These are phyloP conservation scores for Perodicticus potto DNA, from an alignment of 2,797 vertebrate genomes.

Conservation along the genomic window DNA sequence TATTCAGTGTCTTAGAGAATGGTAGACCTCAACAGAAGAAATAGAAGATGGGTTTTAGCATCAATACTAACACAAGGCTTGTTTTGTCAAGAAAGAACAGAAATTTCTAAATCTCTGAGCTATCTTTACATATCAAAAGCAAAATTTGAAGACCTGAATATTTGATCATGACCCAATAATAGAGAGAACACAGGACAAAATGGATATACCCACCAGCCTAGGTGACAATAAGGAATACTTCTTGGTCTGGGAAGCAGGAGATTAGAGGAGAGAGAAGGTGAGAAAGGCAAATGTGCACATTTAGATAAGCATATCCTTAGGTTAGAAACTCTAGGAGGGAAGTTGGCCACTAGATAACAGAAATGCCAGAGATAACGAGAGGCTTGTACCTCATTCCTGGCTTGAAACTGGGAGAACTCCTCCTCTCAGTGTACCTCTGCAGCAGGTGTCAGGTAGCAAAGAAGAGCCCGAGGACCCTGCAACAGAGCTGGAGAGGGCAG, in stretches of 20 bases:
- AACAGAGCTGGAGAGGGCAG: not conserved
- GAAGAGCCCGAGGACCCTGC: not conserved
- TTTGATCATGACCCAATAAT: not conserved
- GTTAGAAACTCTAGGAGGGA: not conserved
- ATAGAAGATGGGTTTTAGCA: not conserved
- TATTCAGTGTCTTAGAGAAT: not conserved
- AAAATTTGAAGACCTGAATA: not conserved
- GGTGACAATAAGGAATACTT: not conserved
- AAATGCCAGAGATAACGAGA: not conserved
- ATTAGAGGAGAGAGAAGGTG: not conserved
- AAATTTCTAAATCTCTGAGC: not conserved
- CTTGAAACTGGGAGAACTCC: not conserved
- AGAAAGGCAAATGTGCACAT: no score
- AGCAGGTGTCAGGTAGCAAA: not conserved
- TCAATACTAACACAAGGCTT: not conserved
- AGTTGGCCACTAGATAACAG: not conserved
- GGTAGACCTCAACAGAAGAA: not conserved
- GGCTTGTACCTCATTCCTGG: not conserved
- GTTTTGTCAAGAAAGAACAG: not conserved
- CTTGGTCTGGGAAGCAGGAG: not conserved
- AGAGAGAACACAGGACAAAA: not conserved
- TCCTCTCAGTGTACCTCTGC: not conserved
- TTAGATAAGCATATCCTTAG: not conserved
- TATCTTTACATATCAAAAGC: not conserved
- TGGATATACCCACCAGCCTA: fast-evolving